Evolutionary conservation across 2,888 invertebrate genomes (phyloP), one percentile per base, ranked within the genome.

Genomic region (Drosophila demipolita): DNA sequence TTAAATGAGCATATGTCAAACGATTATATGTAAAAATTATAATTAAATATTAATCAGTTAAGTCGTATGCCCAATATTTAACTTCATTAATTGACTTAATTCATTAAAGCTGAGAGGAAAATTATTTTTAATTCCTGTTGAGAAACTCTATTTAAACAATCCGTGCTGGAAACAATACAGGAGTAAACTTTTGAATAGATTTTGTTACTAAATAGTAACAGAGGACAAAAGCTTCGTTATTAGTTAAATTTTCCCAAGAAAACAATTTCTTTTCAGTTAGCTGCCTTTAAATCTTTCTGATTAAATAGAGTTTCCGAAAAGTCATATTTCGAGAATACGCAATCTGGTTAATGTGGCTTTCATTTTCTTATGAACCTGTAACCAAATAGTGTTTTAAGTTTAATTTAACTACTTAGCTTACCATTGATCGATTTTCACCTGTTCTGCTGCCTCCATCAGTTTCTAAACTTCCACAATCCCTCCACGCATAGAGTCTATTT

Each of bases 391-490:
- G 12, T 0, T 35, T 9, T 9, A 12, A 52, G 1, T 23, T 23
- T n/a, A n/a, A 15, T 36, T 32, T 1, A 8, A 1, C 12, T 0
- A 17, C 8, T 8, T 0, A 11, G 23, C 54, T 59, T 11, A 75
- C 57, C 15, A 55, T 1, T 23, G 26, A 9, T 57, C 5, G 12
- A 57, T 5, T 6, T 33, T 26, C 11, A 52, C 32, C 15, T 17
- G 6, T 0, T 11, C 20, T 17, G 80, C 66, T 0, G 32, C 35
- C 9, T 15, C 17, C 0, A 66, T 38, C 29, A 33, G 8, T 7
- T 57, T 26, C 23, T 50, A 3, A 0, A 73, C 73, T 50, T 77
- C 66, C 1, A 2, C 1, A 9, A 80, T 54, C n/a, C 78, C 57
- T 1, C 6, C 7, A 1, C 49, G 48, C 82, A 80, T 80, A 9